phyloP scores from a whole-genome alignment of 1,140 invertebrate genomes.

The Drosophila sucinea region DNA sequence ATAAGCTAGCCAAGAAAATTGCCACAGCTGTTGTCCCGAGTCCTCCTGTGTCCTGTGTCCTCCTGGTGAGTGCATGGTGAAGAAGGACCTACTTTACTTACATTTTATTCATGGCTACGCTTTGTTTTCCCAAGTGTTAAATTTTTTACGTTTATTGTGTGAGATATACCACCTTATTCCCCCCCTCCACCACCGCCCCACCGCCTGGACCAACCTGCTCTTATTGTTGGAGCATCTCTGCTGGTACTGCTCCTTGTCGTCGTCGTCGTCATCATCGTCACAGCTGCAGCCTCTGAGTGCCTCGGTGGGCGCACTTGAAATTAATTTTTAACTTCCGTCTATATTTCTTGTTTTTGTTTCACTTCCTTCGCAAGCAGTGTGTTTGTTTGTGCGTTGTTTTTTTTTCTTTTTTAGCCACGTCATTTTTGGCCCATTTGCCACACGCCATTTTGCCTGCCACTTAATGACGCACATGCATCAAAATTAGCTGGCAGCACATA shows the following conservation, averaged over 20 bases:
- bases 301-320: constrained; percentile 61
- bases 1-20: constrained; percentile 42
- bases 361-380: constrained; percentile 34
- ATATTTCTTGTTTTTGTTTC: constrained; percentile 54
- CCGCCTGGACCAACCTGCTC: not conserved
- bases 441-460: constrained; percentile 48
- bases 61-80: not conserved
- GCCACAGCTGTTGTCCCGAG: constrained; percentile 58
- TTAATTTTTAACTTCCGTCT: constrained; percentile 80
- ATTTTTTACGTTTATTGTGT: constrained; percentile 79
- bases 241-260: not conserved
- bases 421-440: constrained; percentile 56
- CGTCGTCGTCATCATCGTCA: constrained; percentile 37
- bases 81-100: constrained; percentile 58
- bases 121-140: constrained; percentile 65
- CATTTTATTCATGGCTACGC: constrained; percentile 70
- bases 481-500: constrained; percentile 58
- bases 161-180: constrained; percentile 58
- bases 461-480: constrained; percentile 75
- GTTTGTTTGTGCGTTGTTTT: constrained; percentile 24
- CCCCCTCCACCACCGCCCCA: not conserved
- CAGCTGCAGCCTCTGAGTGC: constrained; percentile 52
- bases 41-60: constrained; percentile 20
- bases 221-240: not conserved
- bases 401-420: constrained; percentile 35